Evolutionary conservation across 1,140 invertebrate species (phyloP).

Genomic region (Tetramorium alpestre): DNA sequence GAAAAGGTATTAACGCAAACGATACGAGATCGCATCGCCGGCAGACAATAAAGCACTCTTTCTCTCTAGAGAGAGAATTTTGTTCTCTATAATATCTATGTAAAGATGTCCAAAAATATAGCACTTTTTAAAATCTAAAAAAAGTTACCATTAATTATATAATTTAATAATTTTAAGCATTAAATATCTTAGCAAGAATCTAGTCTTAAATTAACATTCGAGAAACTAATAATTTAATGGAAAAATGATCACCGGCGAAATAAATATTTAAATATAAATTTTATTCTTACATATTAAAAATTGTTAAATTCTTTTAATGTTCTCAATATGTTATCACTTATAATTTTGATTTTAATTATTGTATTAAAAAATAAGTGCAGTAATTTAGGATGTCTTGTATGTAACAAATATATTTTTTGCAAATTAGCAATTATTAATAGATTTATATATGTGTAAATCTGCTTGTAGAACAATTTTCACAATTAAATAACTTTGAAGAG

Average conservation of each 20-base stretch:
- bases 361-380: neutral
- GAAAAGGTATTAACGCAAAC: conserved; percentile 77
- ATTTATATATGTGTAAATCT: neutral
- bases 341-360: neutral
- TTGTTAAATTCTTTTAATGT: neutral
- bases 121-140: neutral
- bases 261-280: neutral
- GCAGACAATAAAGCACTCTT: conserved; percentile 61
- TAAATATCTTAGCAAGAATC: neutral
- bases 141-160: neutral
- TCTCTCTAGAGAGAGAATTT: neutral
- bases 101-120: neutral
- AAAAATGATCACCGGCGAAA: neutral
- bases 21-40: conserved; percentile 79
- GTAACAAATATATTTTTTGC: neutral
- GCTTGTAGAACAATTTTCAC: neutral
- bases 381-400: neutral
- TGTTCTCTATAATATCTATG: neutral
- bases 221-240: neutral
- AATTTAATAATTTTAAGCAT: neutral
- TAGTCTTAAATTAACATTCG: neutral
- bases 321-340: neutral
- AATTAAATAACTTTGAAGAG: neutral
- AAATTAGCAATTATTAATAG: neutral
- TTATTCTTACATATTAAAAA: neutral